These are phyloP conservation scores for Danio albolineatus DNA, from an alignment of 2,797 vertebrate genomes.

Conservation along the genomic window DNA sequence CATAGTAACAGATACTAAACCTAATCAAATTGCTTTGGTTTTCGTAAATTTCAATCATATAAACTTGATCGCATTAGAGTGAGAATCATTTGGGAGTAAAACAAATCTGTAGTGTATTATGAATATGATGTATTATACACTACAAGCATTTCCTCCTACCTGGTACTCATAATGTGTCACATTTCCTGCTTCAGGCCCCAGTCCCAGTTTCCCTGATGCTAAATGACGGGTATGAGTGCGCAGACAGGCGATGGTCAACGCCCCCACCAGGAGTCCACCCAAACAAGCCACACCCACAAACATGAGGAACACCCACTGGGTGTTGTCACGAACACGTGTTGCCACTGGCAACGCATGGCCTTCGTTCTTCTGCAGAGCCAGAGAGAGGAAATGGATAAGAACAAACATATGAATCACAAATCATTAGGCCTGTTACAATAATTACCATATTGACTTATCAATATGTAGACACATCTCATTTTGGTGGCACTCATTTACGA, in stretches of 20 bases:
- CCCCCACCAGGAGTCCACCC: constrained; percentile 84
- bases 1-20: background rate
- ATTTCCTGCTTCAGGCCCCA: constrained; percentile 88
- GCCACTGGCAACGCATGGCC: constrained; percentile 75
- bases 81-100: background rate
- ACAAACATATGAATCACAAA: constrained; percentile 4
- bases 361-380: constrained; percentile 77
- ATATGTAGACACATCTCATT: too few relatives aligned
- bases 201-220: constrained; percentile 87
- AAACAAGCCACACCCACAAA: constrained; percentile 88
- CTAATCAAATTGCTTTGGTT: background rate
- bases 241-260: constrained; percentile 83
- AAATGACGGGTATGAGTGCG: constrained; percentile 87
- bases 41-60: background rate
- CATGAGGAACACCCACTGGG: constrained; percentile 86
- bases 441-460: too few relatives aligned
- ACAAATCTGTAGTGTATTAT: background rate
- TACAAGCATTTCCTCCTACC: constrained; percentile 71
- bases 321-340: constrained; percentile 72
- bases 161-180: constrained; percentile 94
- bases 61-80: background rate
- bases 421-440: background rate
- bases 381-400: background rate
- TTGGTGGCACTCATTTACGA: too few relatives aligned
- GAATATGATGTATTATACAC: background rate